Evolutionary conservation across 1,140 invertebrate species (phyloP).

Genomic region (fruit fly (Drosophila melanogaster)): Release_6_plus_ISO1_MT NT_037436.4:14576001-14576500

Average conservation of each 20-base stretch:
- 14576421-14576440: conserved; percentile 82
- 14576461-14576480: conserved; percentile 22
- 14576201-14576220: no score
- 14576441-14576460: conserved; percentile 19
- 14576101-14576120: no score
- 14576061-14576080: no score
- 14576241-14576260: no score
- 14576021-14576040: conserved; percentile 49
- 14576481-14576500: conserved; percentile 7
- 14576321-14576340: conserved; percentile 37
- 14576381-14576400: conserved; percentile 77
- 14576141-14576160: no score
- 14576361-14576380: conserved; percentile 50
- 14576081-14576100: no score
- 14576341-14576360: conserved; percentile 17
- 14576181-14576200: no score
- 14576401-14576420: conserved; percentile 83
- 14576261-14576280: no score
- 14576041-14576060: background rate
- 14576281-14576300: no score
- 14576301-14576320: conserved; percentile 14
- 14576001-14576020: conserved; percentile 31
- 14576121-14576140: no score
- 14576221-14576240: no score
- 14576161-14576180: no score